Base-by-base conservation (phyloP, 2,888 invertebrate species). In the Zaprionus bogoriensis region DNA sequence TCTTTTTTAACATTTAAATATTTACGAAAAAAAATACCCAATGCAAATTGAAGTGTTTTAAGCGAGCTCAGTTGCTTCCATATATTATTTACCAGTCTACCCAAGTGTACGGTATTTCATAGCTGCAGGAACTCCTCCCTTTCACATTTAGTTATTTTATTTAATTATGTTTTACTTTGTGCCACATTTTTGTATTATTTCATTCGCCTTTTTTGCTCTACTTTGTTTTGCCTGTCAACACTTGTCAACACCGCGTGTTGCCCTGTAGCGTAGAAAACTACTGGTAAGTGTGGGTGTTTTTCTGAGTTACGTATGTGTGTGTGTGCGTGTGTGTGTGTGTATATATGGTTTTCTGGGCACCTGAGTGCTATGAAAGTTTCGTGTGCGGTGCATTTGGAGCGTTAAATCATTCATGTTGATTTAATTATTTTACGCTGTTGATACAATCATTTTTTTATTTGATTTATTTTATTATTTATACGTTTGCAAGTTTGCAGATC, bases 321-420 rank as follows among this genome's bases (percentile, higher is more conserved):
- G 48, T 59, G 44, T 46, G 32, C 12, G 3, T 19, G 25, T 1
- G 41, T 32, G 44, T 45, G 46, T 23, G 48, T 59, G 44, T 46
- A n/a, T n/a, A n/a, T n/a, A n/a, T n/a, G n/a, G n/a, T n/a, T n/a
- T n/a, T n/a, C n/a, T n/a, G n/a, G n/a, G 32, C 28, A 47, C 12
- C 32, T 36, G 65, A 44, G 61, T 36, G 67, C 44, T 53, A 52
- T 61, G 64, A 67, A 65, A 54, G 75, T 85, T 84, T 79, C 79
- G 69, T 69, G 52, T n/a, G n/a, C n/a, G n/a, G 59, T 77, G 81
- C 81, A 84, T 80, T 80, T 84, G 85, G 51, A 67, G 71, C 77
- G 75, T 83, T 86, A 86, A 86, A 86, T 86, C 83, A 86, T 83
- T 83, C 79, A 75, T 81, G 83, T 81, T 78, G 86, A 86, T 86